A percentile compares a stretch with the other conserved stretches of the same genome.
Evolutionary conservation across 2,113 vertebrate species (phyloP).

Genomic region (Eretmochelys imbricata): DNA sequence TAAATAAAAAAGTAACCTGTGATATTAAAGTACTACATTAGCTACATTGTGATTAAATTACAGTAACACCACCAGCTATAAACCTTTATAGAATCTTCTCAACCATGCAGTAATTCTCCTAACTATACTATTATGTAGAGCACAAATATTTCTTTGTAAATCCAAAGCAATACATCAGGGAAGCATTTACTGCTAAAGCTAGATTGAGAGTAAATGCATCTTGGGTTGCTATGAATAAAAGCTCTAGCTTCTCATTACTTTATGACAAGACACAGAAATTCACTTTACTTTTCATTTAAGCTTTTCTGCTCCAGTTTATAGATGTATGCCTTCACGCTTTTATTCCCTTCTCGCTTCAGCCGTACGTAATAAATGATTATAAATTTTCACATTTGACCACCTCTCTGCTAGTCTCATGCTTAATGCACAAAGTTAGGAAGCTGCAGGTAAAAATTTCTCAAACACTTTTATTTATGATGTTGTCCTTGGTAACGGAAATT

Average conservation of each 20-base stretch:
- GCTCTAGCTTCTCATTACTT: slow-evolving; percentile 91
- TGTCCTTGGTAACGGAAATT: slow-evolving; percentile 97
- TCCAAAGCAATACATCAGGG: slow-evolving; percentile 86
- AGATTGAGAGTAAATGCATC: slow-evolving; percentile 87
- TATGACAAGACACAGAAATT: slow-evolving; percentile 91
- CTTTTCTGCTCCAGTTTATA: slow-evolving; percentile 85
- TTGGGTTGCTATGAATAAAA: slow-evolving; percentile 86
- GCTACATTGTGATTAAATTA: slow-evolving; percentile 87
- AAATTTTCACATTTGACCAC: slow-evolving; percentile 93
- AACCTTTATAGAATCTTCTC: slow-evolving; percentile 85
- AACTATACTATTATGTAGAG: slow-evolving; percentile 87
- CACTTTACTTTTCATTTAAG: slow-evolving; percentile 93
- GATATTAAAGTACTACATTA: slow-evolving; percentile 86
- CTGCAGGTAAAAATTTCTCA: slow-evolving; percentile 92
- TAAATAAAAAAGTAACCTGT: slow-evolving; percentile 84
- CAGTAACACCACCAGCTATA: slow-evolving; percentile 83
- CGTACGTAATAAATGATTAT: slow-evolving; percentile 93
- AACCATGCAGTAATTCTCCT: slow-evolving; percentile 85
- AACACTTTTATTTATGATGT: slow-evolving; percentile 96
- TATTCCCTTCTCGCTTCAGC: slow-evolving; percentile 86
- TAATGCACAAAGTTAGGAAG: slow-evolving; percentile 89
- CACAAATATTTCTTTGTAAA: slow-evolving; percentile 91
- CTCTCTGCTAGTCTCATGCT: slow-evolving; percentile 84
- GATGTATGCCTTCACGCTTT: slow-evolving; percentile 90
- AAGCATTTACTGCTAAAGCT: slow-evolving; percentile 83